Evolutionary conservation across 2,888 invertebrate genomes (phyloP).

Genomic region (Perithous albicinctus): DNA sequence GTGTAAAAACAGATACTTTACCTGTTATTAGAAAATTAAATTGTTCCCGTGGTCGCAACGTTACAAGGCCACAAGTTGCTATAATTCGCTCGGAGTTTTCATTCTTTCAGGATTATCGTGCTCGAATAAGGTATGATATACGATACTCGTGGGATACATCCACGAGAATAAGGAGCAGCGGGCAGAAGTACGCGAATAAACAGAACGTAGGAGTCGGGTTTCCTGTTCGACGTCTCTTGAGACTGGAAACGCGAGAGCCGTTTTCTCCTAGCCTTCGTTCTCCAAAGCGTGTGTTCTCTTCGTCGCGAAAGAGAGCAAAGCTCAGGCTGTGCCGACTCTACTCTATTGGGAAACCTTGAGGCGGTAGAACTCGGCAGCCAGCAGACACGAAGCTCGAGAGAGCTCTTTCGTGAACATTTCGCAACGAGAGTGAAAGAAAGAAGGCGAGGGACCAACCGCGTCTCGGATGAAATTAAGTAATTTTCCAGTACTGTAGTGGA

Average conservation of each 20-base stretch:
- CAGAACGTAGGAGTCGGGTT: constrained; percentile 34
- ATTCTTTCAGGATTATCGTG: constrained; percentile 26
- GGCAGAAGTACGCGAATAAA: constrained; percentile 39
- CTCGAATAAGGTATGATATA: constrained; percentile 30
- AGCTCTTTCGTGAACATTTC: constrained; percentile 20
- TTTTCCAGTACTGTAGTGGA: constrained; percentile 39
- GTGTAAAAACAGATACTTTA: neutral
- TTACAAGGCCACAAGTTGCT: neutral
- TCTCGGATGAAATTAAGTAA: constrained; percentile 47
- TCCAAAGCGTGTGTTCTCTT: neutral
- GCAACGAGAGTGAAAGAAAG: constrained; percentile 13
- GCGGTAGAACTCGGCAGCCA: constrained; percentile 1
- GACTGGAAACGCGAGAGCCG: constrained; percentile 36
- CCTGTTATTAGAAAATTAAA: neutral
- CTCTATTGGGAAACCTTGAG: constrained; percentile 27
- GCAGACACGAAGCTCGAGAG: constrained; percentile 12
- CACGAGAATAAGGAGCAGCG: constrained; percentile 14
- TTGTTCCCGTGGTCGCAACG: no score
- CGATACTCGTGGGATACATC: constrained; percentile 30
- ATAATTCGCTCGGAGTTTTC: constrained; percentile 28
- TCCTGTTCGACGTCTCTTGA: constrained; percentile 43
- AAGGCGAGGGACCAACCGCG: constrained; percentile 11
- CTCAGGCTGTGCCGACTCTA: neutral
- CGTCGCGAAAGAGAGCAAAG: constrained; percentile 7
- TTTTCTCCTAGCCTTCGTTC: neutral